A percentile compares a stretch with the other conserved stretches of the same genome.
phyloP scores from a whole-genome alignment of 2,797 vertebrate species.

The Diglossa cyanea region DNA sequence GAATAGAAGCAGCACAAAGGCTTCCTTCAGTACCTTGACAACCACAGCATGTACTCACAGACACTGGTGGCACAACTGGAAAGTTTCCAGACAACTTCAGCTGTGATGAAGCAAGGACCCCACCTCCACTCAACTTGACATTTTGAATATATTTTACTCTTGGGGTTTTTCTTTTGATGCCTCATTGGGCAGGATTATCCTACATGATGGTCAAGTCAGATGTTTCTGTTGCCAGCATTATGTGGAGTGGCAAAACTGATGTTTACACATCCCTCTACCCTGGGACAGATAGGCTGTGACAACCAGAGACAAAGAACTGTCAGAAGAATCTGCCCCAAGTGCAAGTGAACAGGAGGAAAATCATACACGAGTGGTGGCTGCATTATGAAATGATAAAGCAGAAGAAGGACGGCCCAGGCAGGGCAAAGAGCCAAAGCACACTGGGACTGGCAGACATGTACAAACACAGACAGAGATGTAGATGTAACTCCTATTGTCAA shows the following conservation, averaged over 20 bases:
- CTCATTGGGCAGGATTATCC: conserved; percentile 4
- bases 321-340: not conserved
- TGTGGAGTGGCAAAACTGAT: not conserved
- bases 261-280: not conserved
- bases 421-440: not conserved
- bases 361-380: not conserved
- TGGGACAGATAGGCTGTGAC: not conserved
- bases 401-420: not conserved
- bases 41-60: not conserved
- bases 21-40: not conserved
- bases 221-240: not conserved
- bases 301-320: not conserved
- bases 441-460: not conserved
- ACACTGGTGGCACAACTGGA: not conserved
- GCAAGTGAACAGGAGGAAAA: not conserved
- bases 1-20: not conserved
- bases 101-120: not conserved
- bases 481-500: conserved; percentile 4
- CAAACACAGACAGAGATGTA: not conserved
- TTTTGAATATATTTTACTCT: not conserved
- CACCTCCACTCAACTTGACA: not conserved
- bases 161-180: not conserved
- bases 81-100: not conserved
- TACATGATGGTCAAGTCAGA: not conserved
- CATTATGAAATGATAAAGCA: not conserved